A percentile compares a stretch with the other conserved stretches of the same genome.
These are phyloP conservation scores for Pluvialis apricaria DNA, from an alignment of 2,113 vertebrate genomes.

Conservation along the genomic window DNA sequence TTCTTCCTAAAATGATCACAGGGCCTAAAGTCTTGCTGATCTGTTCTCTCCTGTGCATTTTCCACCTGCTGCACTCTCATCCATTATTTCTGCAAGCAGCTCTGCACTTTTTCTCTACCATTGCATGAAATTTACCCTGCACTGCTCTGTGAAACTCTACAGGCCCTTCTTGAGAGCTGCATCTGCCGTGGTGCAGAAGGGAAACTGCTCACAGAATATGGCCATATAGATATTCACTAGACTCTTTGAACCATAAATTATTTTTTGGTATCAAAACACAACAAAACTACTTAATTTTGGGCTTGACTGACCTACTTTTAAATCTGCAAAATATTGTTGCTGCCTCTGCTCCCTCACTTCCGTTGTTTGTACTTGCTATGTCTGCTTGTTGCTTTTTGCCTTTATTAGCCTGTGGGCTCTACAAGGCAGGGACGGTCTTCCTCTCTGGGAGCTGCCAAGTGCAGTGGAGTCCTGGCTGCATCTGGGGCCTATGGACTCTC, in stretches of 20 bases:
- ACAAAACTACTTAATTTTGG: neutral
- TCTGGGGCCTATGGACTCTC: neutral
- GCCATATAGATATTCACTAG: neutral
- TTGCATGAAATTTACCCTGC: neutral
- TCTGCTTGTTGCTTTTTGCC: neutral
- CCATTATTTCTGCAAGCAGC: neutral
- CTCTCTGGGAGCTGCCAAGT: neutral
- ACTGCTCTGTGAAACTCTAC: neutral
- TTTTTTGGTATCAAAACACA: neutral
- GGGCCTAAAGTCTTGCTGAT: neutral
- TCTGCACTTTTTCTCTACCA: neutral
- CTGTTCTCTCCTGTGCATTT: neutral
- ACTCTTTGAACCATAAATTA: neutral
- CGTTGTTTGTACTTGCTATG: neutral
- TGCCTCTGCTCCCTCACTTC: neutral
- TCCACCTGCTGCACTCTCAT: neutral
- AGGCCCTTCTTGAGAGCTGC: neutral
- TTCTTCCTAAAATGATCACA: neutral
- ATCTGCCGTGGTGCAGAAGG: neutral
- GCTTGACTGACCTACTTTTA: neutral
- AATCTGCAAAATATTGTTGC: neutral
- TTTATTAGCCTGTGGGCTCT: neutral
- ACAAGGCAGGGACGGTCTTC: neutral
- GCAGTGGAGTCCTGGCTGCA: neutral
- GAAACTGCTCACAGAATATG: neutral